Evolutionary conservation across 1,140 invertebrate species (phyloP).

Genomic region (Euglossa dilemma): DNA sequence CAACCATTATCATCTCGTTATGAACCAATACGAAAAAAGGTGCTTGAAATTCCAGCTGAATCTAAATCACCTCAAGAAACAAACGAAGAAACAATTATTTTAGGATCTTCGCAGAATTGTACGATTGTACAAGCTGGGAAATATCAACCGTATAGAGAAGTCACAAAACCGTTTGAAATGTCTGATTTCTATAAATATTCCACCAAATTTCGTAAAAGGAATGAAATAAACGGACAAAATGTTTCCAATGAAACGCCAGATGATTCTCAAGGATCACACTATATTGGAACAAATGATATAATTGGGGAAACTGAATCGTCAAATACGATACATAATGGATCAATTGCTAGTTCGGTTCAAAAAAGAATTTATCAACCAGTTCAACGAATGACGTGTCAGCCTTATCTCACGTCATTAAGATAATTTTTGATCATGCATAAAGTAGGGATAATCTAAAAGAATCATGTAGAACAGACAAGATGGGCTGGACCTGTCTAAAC

Average conservation of each 20-base stretch:
- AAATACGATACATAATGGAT: constrained; percentile 40
- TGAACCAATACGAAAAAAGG: constrained; percentile 62
- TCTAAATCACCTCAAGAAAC: constrained; percentile 73
- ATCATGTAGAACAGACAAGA: neutral
- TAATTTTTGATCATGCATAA: constrained; percentile 28
- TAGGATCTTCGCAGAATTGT: constrained; percentile 90
- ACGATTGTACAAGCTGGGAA: constrained; percentile 93
- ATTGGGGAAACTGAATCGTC: constrained; percentile 33
- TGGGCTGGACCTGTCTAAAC: constrained; percentile 53
- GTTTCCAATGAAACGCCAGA: constrained; percentile 39
- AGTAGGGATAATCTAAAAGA: neutral
- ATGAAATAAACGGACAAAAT: constrained; percentile 63
- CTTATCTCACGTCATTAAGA: constrained; percentile 67
- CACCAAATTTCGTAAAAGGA: constrained; percentile 91
- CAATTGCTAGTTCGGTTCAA: constrained; percentile 74
- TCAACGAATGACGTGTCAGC: constrained; percentile 81
- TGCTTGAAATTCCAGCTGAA: constrained; percentile 79
- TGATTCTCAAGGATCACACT: constrained; percentile 33
- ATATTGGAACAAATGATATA: constrained; percentile 8
- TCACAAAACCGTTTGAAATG: constrained; percentile 98
- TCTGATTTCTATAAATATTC: constrained; percentile 99
- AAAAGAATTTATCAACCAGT: constrained; percentile 82
- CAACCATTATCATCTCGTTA: constrained; percentile 61
- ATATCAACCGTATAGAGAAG: constrained; percentile 95
- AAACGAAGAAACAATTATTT: constrained; percentile 82